phyloP scores from a whole-genome alignment of 2,888 invertebrate species.

The Sarcophaga carnaria region DNA sequence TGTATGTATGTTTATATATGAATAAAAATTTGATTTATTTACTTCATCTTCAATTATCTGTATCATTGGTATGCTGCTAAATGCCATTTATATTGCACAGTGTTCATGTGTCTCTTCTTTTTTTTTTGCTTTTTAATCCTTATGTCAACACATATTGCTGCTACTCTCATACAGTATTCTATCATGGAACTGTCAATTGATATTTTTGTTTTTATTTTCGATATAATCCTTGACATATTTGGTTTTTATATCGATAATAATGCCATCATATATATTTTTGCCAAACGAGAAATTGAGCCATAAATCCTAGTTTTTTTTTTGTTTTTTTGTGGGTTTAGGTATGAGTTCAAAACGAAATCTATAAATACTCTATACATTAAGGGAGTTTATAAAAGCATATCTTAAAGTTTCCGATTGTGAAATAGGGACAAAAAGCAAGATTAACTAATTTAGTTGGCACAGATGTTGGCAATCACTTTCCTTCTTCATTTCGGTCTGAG shows the following conservation, averaged over 20 bases:
- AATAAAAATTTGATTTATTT: neutral
- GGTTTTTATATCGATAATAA: constrained; percentile 37
- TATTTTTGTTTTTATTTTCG: constrained; percentile 47
- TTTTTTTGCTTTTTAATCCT: neutral
- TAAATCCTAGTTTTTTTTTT: constrained; percentile 14
- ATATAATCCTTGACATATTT: constrained; percentile 58
- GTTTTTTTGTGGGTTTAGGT: neutral
- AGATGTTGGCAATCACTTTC: no score
- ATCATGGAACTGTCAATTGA: neutral
- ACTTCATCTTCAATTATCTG: neutral
- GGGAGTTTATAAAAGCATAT: neutral
- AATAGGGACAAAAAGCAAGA: no score
- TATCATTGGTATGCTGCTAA: neutral
- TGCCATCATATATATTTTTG: constrained; percentile 37
- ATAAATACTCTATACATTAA: neutral
- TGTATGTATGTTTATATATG: neutral
- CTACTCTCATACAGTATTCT: neutral
- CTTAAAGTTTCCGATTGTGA: no score
- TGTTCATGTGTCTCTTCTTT: neutral
- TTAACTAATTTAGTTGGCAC: no score
- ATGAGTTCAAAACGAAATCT: neutral
- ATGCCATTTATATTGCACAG: neutral
- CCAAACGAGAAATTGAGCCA: constrained; percentile 26
- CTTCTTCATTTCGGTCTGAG: no score
- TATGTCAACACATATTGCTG: neutral